Base-by-base conservation (phyloP, 2,888 invertebrate species). In the Stenodera caucasica region DNA sequence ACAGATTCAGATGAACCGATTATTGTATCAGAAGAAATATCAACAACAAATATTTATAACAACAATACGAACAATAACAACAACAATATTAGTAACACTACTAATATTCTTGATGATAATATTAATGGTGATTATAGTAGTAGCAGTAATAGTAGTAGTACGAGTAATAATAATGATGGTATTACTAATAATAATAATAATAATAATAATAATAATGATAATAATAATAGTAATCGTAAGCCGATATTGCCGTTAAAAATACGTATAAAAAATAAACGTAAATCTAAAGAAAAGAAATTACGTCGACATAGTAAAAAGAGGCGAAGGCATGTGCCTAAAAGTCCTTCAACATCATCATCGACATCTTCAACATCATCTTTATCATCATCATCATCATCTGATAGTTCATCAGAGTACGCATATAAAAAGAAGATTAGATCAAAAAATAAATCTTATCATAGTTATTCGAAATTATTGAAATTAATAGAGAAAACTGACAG, bases 1-100 rank as follows among this genome's bases (percentile, higher is more conserved):
- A 71, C 71, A 8, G 75, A 76, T 62, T 74, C 76, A 8, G 75
- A 77, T 65, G 76, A 77, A 57, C 75, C 75, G 3, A 75, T 77
- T 45, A 69, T 77, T 15, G 70, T 77, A 29, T 69, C 74, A 12
- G 66, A 67, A 57, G 64, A 65, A 15, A 7, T 55, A 18, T n/a
- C 58, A 29, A 18, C 23, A 11, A 26, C 29, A 30, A 26, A 50
- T n/a, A 37, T n/a, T n/a, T n/a, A n/a, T 18, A 55, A 37, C 40
- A 54, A 55, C 9, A 40, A 53, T n/a, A 33, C n/a, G n/a, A 26
- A 21, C 11, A 33, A 35, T 14, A 14, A n/a, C 14, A 55, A 37
- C 40, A 54, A 55, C 9, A 40, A 53, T n/a, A 33, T 45, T n/a
- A 45, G 40, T 23, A 56, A 57, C 11, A 53, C 29, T 18, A 50